Evolutionary conservation across 2,797 vertebrate genomes (phyloP).

Genomic region (Merluccius polli): DNA sequence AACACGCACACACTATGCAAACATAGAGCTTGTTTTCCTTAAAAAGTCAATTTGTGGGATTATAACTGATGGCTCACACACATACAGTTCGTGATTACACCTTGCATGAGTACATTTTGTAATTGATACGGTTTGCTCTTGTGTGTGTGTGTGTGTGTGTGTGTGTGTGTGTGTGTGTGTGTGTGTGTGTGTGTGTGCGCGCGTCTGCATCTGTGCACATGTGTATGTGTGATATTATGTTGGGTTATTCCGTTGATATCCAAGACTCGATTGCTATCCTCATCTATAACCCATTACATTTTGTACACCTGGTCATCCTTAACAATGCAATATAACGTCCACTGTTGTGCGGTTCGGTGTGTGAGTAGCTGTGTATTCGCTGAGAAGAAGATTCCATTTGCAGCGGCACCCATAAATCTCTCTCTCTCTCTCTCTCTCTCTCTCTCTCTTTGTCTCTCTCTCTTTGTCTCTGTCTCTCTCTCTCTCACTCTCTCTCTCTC

Average conservation of each 20-base stretch:
- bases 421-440: not conserved
- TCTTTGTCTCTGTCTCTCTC: not conserved
- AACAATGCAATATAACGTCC: too few species aligned
- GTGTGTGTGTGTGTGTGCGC: conserved; percentile 8
- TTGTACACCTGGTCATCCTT: too few species aligned
- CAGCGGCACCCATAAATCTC: too few species aligned
- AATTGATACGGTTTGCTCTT: conserved; percentile 37
- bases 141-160: not conserved
- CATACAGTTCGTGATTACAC: conserved; percentile 44
- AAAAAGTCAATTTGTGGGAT: conserved; percentile 27
- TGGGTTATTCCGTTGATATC: too few species aligned
- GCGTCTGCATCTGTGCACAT: conserved; percentile 8
- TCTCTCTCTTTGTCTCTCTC: not conserved
- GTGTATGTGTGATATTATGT: conserved; percentile 11
- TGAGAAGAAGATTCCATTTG: conserved; percentile 47
- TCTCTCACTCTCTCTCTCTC: too few species aligned
- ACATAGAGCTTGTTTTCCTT: conserved; percentile 24
- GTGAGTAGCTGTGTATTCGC: conserved; percentile 18
- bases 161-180: conserved; percentile 8
- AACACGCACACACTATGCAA: not conserved
- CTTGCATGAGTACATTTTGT: conserved; percentile 51
- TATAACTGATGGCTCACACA: conserved; percentile 28
- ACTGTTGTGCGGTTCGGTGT: not conserved
- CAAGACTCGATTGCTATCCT: too few species aligned
- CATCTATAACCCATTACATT: too few species aligned